Evolutionary conservation across 2,113 vertebrate species (phyloP).

Genomic region (Hippocampus comes): DNA sequence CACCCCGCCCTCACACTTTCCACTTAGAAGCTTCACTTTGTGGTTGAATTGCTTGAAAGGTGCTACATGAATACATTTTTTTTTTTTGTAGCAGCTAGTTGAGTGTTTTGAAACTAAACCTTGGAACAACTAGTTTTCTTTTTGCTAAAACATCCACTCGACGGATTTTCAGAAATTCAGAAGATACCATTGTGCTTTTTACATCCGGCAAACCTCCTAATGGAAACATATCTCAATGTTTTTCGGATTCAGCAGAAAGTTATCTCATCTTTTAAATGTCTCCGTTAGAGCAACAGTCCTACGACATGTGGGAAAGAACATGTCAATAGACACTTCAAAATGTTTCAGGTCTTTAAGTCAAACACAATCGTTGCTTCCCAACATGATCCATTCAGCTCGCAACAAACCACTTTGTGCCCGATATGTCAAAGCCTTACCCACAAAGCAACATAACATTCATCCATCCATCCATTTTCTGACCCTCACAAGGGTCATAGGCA

Average conservation of each 20-base stretch:
- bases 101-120: neutral
- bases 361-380: neutral
- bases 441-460: constrained; percentile 27
- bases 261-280: too few species aligned
- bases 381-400: constrained; percentile 8
- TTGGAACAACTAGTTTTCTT: neutral
- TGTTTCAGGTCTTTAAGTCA: neutral
- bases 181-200: neutral
- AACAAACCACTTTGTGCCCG: constrained; percentile 15
- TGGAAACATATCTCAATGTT: too few species aligned
- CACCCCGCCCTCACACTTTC: too few species aligned
- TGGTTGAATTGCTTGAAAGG: neutral
- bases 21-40: too few species aligned
- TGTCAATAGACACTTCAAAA: neutral
- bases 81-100: neutral
- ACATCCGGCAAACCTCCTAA: neutral
- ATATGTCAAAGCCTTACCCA: constrained; percentile 28
- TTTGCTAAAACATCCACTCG: neutral
- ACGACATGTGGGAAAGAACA: too few species aligned
- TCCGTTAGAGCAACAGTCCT: too few species aligned
- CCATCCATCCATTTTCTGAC: too few species aligned
- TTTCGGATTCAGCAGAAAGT: too few species aligned
- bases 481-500: too few species aligned
- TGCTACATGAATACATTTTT: too few species aligned
- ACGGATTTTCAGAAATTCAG: neutral